Percentiles rank a stretch among this genome's conserved stretches.
phyloP scores from a whole-genome alignment of 1,140 invertebrate genomes.

The Euwallacea fornicatus region DNA sequence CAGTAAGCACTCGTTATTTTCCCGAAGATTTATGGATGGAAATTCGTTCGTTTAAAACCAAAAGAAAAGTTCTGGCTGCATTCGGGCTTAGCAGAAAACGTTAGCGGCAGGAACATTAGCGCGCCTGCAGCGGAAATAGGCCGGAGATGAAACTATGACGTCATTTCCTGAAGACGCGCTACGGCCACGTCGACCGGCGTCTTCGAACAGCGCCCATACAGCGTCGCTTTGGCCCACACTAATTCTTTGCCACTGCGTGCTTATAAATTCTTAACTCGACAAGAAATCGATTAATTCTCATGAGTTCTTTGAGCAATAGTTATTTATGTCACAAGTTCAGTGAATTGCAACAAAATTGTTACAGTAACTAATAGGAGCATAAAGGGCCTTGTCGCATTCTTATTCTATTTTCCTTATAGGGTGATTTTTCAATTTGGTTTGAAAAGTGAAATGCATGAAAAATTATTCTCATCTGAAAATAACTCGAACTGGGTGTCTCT shows the following conservation, averaged over 20 bases:
- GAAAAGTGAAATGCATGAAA: too few species aligned
- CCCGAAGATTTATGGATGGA: constrained; percentile 1
- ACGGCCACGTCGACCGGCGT: constrained; percentile 42
- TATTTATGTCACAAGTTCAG: not conserved
- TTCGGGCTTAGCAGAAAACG: constrained; percentile 30
- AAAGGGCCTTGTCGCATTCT: too few species aligned
- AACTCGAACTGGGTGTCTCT: too few species aligned
- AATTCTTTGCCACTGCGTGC: constrained; percentile 31
- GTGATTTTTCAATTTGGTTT: too few species aligned
- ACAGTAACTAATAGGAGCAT: too few species aligned
- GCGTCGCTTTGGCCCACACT: constrained; percentile 22
- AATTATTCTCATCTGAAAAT: too few species aligned
- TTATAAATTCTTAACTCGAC: constrained; percentile 35
- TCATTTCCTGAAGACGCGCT: constrained; percentile 54
- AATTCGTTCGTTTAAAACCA: constrained; percentile 11
- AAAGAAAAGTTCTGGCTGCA: constrained; percentile 26
- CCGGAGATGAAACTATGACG: constrained; percentile 56
- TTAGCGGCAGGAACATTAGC: constrained; percentile 47
- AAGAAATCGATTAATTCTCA: constrained; percentile 34
- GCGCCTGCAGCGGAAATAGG: constrained; percentile 53
- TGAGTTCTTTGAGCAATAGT: not conserved
- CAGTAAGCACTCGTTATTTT: too few species aligned
- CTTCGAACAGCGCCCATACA: constrained; percentile 36
- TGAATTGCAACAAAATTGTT: not conserved
- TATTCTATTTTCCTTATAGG: too few species aligned